Evolutionary conservation across 2,888 invertebrate species (phyloP).

Genomic region (Caenorhabditis angaria): DNA sequence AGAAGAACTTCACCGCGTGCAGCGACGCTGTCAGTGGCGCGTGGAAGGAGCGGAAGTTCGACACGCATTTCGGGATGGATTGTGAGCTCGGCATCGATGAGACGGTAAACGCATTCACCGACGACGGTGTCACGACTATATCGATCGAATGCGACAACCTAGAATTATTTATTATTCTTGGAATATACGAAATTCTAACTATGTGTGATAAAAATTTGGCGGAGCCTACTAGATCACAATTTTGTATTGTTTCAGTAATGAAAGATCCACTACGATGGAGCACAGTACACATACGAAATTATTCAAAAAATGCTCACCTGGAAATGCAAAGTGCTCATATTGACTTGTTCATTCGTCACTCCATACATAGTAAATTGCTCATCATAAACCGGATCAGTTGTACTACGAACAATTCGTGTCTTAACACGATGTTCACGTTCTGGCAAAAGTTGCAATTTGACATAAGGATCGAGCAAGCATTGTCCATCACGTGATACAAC

Average conservation of each 20-base stretch:
- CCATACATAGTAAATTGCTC: constrained; percentile 99
- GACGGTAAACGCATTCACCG: constrained; percentile 87
- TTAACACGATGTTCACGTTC: constrained; percentile 58
- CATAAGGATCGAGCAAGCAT: constrained; percentile 85
- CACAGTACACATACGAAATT: too few species aligned
- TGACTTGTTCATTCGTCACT: constrained; percentile 63
- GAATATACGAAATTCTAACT: background rate
- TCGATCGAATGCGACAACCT: constrained; percentile 85
- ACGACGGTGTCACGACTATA: constrained; percentile 98
- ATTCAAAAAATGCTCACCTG: constrained; percentile 52
- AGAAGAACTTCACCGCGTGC: constrained; percentile 79
- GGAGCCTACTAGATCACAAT: too few species aligned
- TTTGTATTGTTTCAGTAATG: too few species aligned
- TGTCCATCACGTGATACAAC: constrained; percentile 60
- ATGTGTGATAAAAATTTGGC: too few species aligned
- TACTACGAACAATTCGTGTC: constrained; percentile 87
- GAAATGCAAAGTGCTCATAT: constrained; percentile 88
- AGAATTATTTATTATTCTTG: background rate
- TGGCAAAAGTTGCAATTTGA: constrained; percentile 93
- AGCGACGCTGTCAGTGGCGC: constrained; percentile 55
- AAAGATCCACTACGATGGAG: too few species aligned
- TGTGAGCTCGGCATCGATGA: constrained; percentile 73
- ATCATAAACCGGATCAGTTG: constrained; percentile 93
- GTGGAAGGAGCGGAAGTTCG: constrained; percentile 58
- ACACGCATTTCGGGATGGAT: constrained; percentile 53